Evolutionary conservation across 2,797 vertebrate genomes (phyloP), one percentile per base, ranked within the genome.

Genomic region (Rhinoraja longicauda): DNA sequence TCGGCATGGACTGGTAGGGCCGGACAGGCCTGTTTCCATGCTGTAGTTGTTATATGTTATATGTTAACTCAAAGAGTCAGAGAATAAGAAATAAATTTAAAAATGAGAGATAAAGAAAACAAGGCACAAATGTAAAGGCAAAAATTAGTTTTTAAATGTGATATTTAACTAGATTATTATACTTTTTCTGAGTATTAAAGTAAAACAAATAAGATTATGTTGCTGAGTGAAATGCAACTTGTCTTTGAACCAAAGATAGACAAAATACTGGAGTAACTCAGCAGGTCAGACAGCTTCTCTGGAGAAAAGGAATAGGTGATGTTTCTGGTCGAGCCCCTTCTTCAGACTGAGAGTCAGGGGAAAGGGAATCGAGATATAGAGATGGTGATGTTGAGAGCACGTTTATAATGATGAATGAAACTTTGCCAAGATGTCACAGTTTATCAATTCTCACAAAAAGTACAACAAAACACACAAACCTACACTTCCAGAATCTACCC

Each of bases 401-500:
- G 1, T 2, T 64, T n/a, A 73, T 0, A 29, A 4, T 93, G 92
- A 12, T n/a, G 21, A 76, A 93, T 67, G 26, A 26, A n/a, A 21
- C 26, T 13, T 29, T 24, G 39, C 29, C 15, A 92, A 57, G 82
- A 86, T 39, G 36, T 86, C 57, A n/a, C 4, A 2, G 59, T 57
- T 19, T 72, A 29, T 17, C 19, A 72, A 10, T 67, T 39, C 36
- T 90, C 9, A 12, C 32, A 92, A 75, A 73, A 29, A 73, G 13
- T 53, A 73, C 29, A 93, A 79, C 62, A 70, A 39, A 39, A 93
- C 94, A 94, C 94, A 96, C 96, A 92, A 95, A 99, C 99, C 96
- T 98, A 97, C 97, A 98, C 96, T 97, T 98, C 99, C 98, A 99
- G 86, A 99, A 98, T 96, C 95, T 97, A 86, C 98, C 97, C 77